A percentile compares a stretch with the other conserved stretches of the same genome.
Conservation (phyloP, 2,113 vertebrate genomes). For the Lophotis ruficrista region DNA sequence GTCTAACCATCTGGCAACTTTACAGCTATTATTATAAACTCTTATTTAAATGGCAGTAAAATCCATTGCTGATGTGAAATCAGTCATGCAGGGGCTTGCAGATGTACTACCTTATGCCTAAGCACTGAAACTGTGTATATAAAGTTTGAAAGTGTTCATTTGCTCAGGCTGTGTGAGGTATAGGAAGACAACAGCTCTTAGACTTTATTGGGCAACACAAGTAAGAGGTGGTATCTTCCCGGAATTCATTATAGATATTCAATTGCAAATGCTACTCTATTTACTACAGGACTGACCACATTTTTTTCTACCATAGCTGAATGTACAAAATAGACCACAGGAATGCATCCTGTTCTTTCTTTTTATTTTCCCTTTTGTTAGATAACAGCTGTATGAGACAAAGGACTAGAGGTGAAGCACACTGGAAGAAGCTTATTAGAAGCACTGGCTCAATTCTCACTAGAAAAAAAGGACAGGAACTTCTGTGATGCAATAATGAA, state of each 20-base stretch:
- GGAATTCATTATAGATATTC: constrained; percentile 18
- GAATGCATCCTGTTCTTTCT: neutral
- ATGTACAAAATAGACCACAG: neutral
- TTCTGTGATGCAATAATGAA: neutral
- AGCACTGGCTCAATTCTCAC: neutral
- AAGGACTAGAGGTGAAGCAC: neutral
- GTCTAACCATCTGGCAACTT: constrained; percentile 62
- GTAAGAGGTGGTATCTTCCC: neutral
- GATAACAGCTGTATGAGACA: neutral
- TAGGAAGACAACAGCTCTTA: neutral
- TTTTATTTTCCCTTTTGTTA: neutral
- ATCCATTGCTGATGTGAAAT: constrained; percentile 68
- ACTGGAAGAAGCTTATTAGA: neutral
- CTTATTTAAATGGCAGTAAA: constrained; percentile 76
- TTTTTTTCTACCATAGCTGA: neutral
- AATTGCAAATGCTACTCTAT: neutral
- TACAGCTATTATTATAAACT: constrained; percentile 66
- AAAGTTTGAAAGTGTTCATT: constrained; percentile 52
- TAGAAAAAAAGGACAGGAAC: neutral
- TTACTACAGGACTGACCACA: neutral
- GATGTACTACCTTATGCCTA: constrained; percentile 65
- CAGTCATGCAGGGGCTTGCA: constrained; percentile 69
- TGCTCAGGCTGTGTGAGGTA: constrained; percentile 24
- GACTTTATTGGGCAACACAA: neutral
- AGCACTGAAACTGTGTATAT: neutral